phyloP scores from a whole-genome alignment of 2,797 vertebrate species.

The Pempheris klunzingeri region DNA sequence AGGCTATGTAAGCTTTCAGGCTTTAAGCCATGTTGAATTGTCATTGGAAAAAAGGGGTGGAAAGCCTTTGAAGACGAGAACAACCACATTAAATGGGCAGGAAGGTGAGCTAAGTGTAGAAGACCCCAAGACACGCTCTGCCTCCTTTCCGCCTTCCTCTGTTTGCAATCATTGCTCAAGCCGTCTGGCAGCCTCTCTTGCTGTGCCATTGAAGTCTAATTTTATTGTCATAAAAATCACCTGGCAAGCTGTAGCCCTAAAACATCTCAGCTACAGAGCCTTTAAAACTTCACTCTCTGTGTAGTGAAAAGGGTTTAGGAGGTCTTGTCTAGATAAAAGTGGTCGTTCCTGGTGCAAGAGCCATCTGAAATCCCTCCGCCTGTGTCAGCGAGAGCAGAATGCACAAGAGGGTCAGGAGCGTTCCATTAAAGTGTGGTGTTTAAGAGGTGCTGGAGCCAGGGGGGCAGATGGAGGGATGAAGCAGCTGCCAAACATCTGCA shows the following conservation, averaged over 20 bases:
- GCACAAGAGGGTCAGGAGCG: constrained; percentile 74
- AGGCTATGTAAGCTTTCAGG: constrained; percentile 64
- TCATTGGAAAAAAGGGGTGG: constrained; percentile 69
- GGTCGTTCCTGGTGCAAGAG: constrained; percentile 40
- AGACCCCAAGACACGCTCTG: constrained; percentile 70
- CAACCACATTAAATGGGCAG: constrained; percentile 72
- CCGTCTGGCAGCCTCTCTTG: constrained; percentile 66
- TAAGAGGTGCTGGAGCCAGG: constrained; percentile 83
- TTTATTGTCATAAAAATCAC: constrained; percentile 80
- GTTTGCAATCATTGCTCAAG: constrained; percentile 75
- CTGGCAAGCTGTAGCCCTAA: constrained; percentile 67
- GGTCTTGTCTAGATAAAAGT: constrained; percentile 49
- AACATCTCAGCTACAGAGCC: constrained; percentile 55
- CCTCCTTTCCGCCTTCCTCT: constrained; percentile 63
- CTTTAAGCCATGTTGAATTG: constrained; percentile 68
- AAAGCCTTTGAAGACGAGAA: constrained; percentile 74
- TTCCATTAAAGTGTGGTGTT: constrained; percentile 83
- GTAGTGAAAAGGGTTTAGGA: constrained; percentile 43
- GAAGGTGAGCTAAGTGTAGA: constrained; percentile 72
- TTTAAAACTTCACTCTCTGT: constrained; percentile 57
- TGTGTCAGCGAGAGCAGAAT: constrained; percentile 62
- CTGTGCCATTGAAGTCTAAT: constrained; percentile 79
- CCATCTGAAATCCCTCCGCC: constrained; percentile 63
- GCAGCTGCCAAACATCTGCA: constrained; percentile 85
- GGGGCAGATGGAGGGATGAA: constrained; percentile 73